Percentiles rank a stretch among this genome's conserved stretches.
phyloP scores from a whole-genome alignment of 2,113 vertebrate species.

The Gavia stellata region DNA sequence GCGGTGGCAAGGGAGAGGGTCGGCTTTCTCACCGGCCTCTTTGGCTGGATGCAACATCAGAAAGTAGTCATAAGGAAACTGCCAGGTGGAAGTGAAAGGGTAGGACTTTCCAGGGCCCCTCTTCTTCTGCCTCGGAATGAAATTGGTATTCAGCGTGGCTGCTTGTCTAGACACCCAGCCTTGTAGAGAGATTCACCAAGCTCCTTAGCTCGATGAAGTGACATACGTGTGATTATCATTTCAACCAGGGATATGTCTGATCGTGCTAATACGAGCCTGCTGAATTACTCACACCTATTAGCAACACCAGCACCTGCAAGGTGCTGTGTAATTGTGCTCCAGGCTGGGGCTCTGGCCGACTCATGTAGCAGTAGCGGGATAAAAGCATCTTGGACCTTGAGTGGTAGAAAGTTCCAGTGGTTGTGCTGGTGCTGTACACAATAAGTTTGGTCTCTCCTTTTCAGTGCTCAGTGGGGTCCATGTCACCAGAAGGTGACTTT shows the following conservation, averaged over 20 bases:
- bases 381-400: not conserved
- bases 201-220: constrained; percentile 35
- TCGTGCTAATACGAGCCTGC: not conserved
- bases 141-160: constrained; percentile 65
- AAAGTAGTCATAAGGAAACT: not conserved
- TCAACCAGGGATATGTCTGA: constrained; percentile 27
- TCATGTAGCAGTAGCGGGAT: not conserved
- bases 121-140: not conserved
- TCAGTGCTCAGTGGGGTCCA: accelerated
- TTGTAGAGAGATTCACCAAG: constrained; percentile 37
- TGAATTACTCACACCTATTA: not conserved
- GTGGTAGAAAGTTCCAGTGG: not conserved
- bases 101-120: not conserved
- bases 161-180: constrained; percentile 66
- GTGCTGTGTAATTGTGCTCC: not conserved
- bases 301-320: not conserved
- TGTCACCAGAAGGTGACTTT: not conserved
- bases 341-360: not conserved
- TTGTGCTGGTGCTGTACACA: not conserved
- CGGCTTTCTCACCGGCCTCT: not conserved
- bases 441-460: not conserved
- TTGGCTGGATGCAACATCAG: not conserved
- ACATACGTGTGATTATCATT: constrained; percentile 55
- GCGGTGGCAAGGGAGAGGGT: not conserved
- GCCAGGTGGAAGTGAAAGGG: not conserved